Conservation (phyloP, 1,140 invertebrate species). For the Hydropsyche tenuis region DNA sequence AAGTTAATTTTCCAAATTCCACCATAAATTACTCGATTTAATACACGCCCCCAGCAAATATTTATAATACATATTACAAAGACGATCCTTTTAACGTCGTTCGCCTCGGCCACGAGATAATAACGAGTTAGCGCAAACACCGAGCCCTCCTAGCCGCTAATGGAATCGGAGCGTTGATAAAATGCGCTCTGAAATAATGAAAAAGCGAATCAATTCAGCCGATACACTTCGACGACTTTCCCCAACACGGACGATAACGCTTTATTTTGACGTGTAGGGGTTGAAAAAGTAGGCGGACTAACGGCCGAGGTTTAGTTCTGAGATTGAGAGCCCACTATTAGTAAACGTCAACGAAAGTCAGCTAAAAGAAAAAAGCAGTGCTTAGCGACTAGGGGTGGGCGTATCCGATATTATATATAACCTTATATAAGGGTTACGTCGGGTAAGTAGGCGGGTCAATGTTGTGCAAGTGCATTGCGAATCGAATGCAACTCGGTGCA, state of each 20-base stretch:
- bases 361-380: too few species aligned
- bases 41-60: too few species aligned
- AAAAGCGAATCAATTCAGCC: conserved; percentile 14
- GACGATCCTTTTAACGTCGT: too few species aligned
- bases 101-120: too few species aligned
- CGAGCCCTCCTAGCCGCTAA: neutral
- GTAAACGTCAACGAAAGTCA: neutral
- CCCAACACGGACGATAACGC: conserved; percentile 9
- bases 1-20: too few species aligned
- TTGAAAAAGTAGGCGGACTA: too few species aligned
- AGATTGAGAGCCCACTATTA: conserved; percentile 13
- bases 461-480: neutral
- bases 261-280: neutral
- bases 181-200: neutral
- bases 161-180: neutral
- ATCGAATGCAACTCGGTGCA: neutral
- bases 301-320: neutral
- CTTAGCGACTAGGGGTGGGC: too few species aligned
- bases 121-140: neutral
- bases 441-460: too few species aligned
- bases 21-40: too few species aligned
- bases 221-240: conserved; percentile 11
- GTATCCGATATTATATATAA: too few species aligned
- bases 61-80: too few species aligned
- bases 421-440: too few species aligned